Conservation (phyloP, 2,888 invertebrate genomes). For the Watsonalla cultraria region DNA sequence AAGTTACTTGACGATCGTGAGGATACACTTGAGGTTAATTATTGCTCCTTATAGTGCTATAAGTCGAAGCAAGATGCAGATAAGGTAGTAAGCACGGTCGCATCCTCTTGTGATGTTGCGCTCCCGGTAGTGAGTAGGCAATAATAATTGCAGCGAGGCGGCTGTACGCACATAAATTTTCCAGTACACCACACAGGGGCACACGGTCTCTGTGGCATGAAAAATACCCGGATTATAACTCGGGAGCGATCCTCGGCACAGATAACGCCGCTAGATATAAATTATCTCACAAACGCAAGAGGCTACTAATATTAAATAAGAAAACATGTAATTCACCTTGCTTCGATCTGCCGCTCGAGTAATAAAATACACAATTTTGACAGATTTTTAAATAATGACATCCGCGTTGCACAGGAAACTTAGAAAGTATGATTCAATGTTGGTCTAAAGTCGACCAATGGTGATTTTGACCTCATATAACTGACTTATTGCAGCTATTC, state of each 20-base stretch:
- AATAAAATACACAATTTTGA: constrained; percentile 76
- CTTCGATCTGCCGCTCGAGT: constrained; percentile 59
- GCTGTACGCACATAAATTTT: constrained; percentile 65
- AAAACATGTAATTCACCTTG: constrained; percentile 75
- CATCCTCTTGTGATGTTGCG: constrained; percentile 26
- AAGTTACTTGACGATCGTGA: no score
- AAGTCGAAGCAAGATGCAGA: no score
- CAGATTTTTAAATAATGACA: constrained; percentile 76
- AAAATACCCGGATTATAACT: constrained; percentile 76
- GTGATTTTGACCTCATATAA: constrained; percentile 40
- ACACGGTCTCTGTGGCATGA: constrained; percentile 53
- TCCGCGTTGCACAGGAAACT: constrained; percentile 70
- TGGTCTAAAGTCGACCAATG: constrained; percentile 52
- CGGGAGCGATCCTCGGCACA: constrained; percentile 66
- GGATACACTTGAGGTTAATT: no score
- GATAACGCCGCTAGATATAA: constrained; percentile 72
- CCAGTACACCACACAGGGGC: constrained; percentile 43
- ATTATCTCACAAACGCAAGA: constrained; percentile 73
- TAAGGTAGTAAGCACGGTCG: constrained; percentile 1
- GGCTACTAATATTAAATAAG: constrained; percentile 77
- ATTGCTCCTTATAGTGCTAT: no score
- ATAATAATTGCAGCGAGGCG: constrained; percentile 65
- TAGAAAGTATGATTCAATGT: constrained; percentile 63
- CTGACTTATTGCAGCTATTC: constrained; percentile 38
- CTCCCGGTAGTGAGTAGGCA: constrained; percentile 17